Conservation (phyloP, 2,113 vertebrate species). For the Peromyscus californicus region DNA sequence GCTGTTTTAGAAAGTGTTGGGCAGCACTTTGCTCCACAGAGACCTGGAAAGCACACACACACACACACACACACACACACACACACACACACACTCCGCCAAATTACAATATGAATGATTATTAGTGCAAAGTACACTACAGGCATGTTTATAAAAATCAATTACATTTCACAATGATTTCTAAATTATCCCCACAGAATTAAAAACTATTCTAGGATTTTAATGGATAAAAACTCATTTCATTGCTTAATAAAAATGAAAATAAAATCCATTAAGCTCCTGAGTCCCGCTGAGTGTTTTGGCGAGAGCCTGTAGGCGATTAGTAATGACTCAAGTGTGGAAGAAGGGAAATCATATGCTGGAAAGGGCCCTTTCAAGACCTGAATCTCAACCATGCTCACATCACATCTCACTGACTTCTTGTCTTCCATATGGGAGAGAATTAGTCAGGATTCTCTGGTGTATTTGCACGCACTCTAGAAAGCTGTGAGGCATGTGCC, state of each 20-base stretch:
- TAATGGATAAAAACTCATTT: constrained; percentile 54
- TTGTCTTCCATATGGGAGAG: not conserved
- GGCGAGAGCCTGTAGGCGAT: not conserved
- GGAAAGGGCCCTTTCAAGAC: not conserved
- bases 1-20: not conserved
- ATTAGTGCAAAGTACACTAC: not conserved
- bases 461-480: not conserved
- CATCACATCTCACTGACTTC: not conserved
- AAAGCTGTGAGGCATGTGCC: not conserved
- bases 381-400: not conserved
- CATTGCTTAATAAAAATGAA: constrained; percentile 39
- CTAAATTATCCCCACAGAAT: constrained; percentile 57
- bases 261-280: constrained; percentile 63
- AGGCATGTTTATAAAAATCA: constrained; percentile 67
- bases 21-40: not conserved
- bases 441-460: not conserved
- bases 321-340: not conserved
- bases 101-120: constrained; percentile 32
- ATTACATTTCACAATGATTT: constrained; percentile 51
- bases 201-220: constrained; percentile 53
- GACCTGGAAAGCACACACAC: not conserved
- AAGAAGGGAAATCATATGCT: not conserved
- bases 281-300: constrained; percentile 18
- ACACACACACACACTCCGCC: not conserved
- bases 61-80: not conserved